These are phyloP conservation scores for Marasmarcha lunaedactyla DNA, from an alignment of 2,888 invertebrate species.

Conservation along the genomic window DNA sequence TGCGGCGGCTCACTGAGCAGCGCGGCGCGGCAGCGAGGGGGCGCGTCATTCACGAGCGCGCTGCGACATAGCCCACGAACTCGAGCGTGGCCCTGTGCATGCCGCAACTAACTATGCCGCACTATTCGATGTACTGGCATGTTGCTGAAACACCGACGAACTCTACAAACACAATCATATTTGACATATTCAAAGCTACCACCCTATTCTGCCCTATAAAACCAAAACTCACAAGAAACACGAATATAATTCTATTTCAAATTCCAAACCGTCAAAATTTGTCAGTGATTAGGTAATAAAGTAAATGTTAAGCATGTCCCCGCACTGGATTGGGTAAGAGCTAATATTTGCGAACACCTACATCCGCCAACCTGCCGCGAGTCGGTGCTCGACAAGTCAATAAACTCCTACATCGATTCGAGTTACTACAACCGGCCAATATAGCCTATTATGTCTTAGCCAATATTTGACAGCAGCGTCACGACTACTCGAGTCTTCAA, in stretches of 20 bases:
- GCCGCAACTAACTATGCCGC: constrained; percentile 20
- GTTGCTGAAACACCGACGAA: too few species aligned
- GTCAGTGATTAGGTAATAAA: constrained; percentile 41
- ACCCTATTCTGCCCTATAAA: too few species aligned
- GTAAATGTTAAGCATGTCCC: constrained; percentile 31
- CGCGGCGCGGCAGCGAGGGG: constrained; percentile 28
- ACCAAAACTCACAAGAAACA: too few species aligned
- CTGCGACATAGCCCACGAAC: constrained; percentile 22
- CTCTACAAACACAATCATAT: too few species aligned
- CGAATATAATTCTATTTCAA: too few species aligned
- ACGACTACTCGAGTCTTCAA: too few species aligned
- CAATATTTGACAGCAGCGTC: not conserved
- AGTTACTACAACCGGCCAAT: not conserved
- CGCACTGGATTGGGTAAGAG: constrained; percentile 48
- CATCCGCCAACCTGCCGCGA: constrained; percentile 53
- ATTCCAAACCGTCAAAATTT: too few species aligned
- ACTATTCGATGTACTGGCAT: too few species aligned
- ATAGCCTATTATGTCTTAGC: constrained; percentile 4
- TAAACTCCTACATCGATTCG: constrained; percentile 37
- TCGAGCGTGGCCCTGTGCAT: constrained; percentile 24
- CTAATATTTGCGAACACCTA: constrained; percentile 65
- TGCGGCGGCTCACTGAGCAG: constrained; percentile 50
- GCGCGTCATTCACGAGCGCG: constrained; percentile 40
- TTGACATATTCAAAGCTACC: too few species aligned
- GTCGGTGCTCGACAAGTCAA: constrained; percentile 35